Evolutionary conservation across 2,888 invertebrate genomes (phyloP), one percentile per base, ranked within the genome.

Genomic region (Eustalomyia histrio): DNA sequence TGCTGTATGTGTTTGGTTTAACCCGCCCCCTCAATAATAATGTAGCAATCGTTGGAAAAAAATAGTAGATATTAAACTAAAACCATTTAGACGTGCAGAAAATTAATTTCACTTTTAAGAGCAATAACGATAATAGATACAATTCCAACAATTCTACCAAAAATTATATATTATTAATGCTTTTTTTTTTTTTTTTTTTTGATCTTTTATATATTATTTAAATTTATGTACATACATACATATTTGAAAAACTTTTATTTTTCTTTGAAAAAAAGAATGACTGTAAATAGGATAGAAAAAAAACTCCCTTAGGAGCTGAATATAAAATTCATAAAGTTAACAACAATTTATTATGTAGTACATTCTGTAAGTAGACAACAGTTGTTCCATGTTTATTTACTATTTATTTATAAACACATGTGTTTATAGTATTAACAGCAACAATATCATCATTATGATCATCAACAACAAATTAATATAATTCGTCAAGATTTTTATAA

Each of bases 391-490:
- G 21, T 72, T 76, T 76, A 76, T 58, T 58, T 58, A 71, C 53
- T 72, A 24, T 17, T 47, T 72, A 47, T 72, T 53, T 52, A 53
- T 8, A 58, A 8, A 17, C 5, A 63, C 18, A 57, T 17, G 7
- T 29, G 7, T 29, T 29, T 29, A 7, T 29, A 29, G 29, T 7
- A 29, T 6, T 1, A 29, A 7, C 29, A 29, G 7, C 29, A 58
- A 50, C 57, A 74, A 29, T 47, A 57, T n/a, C 47, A 65, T 52
- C 55, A 60, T 39, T 17, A 52, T 12, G 35, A 24, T 72, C 74
- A 35, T 73, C 76, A 81, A 69, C 73, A 82, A 69, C 63, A 79
- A 82, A 82, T 79, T 82, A 79, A 82, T 82, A 69, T 76, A 76
- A 82, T 82, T 82, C 82, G 61, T 80, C 76, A 71, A 76, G 79